phyloP scores from a whole-genome alignment of 2,113 vertebrate species.

The Lepus timidus region DNA sequence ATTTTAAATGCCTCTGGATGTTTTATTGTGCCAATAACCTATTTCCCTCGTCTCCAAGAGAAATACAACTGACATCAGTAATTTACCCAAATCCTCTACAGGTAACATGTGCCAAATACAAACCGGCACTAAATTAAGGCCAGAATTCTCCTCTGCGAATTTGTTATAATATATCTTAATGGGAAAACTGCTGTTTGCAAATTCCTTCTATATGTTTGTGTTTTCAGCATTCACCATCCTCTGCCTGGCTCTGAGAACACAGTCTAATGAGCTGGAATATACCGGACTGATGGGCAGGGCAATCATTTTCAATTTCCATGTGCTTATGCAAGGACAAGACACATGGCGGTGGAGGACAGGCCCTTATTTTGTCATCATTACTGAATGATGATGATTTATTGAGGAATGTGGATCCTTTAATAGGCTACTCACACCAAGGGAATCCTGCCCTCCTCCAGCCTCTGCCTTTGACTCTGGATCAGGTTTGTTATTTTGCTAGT shows the following conservation, averaged over 20 bases:
- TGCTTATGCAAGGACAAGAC: constrained; percentile 52
- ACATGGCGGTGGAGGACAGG: constrained; percentile 54
- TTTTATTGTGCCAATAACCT: constrained; percentile 97
- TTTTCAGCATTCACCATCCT: constrained; percentile 32
- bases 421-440: background rate
- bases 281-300: background rate
- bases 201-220: constrained; percentile 68
- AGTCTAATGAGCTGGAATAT: background rate
- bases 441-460: background rate
- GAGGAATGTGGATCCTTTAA: constrained; percentile 19
- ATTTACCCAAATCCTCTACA: constrained; percentile 96
- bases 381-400: constrained; percentile 68
- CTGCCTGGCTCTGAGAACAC: background rate
- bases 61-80: constrained; percentile 95
- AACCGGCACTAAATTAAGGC: constrained; percentile 90
- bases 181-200: constrained; percentile 82
- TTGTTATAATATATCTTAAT: constrained; percentile 73
- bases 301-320: constrained; percentile 57
- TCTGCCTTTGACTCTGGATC: background rate
- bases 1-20: constrained; percentile 96
- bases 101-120: constrained; percentile 89
- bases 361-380: constrained; percentile 68
- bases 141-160: constrained; percentile 75
- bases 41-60: constrained; percentile 93
- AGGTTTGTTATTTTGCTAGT: background rate